Percentiles rank a stretch among this genome's conserved stretches.
Conservation (phyloP, 2,113 vertebrate genomes). For the Zosterops hypoxanthus region DNA sequence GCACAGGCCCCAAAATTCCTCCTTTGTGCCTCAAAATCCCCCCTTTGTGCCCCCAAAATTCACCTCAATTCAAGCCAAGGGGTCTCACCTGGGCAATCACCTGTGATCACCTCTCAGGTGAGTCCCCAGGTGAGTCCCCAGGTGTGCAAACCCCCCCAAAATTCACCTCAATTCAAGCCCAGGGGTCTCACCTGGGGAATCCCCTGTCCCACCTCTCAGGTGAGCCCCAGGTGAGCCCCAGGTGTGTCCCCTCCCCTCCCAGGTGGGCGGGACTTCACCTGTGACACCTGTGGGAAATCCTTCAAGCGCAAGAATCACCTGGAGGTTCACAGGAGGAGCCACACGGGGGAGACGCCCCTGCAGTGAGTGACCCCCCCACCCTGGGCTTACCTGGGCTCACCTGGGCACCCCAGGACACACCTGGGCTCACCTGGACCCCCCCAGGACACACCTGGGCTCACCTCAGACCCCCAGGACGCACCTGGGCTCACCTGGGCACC, state of each 20-base stretch:
- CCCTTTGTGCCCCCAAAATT: too few species aligned
- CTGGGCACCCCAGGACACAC: too few species aligned
- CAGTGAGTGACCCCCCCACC: conserved; percentile 61
- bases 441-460: too few species aligned
- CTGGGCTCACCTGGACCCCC: not conserved
- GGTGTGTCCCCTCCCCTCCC: not conserved
- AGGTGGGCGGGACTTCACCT: conserved; percentile 89
- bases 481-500: too few species aligned
- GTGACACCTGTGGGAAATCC: conserved; percentile 90
- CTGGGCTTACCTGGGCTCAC: too few species aligned
- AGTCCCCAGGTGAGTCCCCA: not conserved
- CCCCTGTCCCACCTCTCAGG: too few species aligned
- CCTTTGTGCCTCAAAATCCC: too few species aligned
- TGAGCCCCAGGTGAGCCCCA: not conserved
- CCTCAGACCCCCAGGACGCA: too few species aligned
- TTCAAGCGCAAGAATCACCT: conserved; percentile 96
- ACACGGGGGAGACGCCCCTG: conserved; percentile 82
- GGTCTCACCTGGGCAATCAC: not conserved
- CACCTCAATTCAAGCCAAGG: too few species aligned
- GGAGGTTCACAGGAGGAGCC: conserved; percentile 89
- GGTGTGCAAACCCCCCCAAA: not conserved
- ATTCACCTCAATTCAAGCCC: too few species aligned
- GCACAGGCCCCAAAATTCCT: too few species aligned
- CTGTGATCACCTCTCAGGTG: too few species aligned
- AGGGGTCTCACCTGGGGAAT: not conserved